Base-by-base conservation (phyloP, 2,797 vertebrate genomes). In the Helostoma temminkii region DNA sequence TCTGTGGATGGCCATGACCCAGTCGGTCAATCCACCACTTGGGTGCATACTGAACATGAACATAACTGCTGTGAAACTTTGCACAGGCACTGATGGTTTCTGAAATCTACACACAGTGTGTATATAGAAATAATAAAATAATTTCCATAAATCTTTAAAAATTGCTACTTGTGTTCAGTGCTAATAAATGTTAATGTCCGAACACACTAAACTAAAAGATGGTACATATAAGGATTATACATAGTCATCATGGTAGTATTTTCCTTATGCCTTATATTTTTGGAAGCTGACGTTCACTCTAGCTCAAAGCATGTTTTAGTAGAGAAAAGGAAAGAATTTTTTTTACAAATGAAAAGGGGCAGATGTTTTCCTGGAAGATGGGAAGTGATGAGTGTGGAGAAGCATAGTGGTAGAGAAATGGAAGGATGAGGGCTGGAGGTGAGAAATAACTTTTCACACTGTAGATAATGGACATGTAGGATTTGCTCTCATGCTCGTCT, bases 401-500 rank as follows among this genome's bases (percentile, higher is more conserved):
- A 18, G 66, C 15, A 24, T 37, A 16, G 26, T 28, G 39, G 60
- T 55, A 46, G 19, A 37, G 11, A 50, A 57, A 64, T 50, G 19
- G 28, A 66, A 65, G 16, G 22, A 58, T 49, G 21, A 43, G 24
- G 52, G 28, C 50, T 22, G 9, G 34, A 54, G 49, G 37, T 25
- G 16, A 61, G 45, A 66, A 55, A 47, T 16, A 64, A 50, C 57
- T 39, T 28, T 12, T 69, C 19, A 4, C 22, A 54, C 24, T 46
- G 49, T 2, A 50, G 50, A 16, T 69, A 28, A 78, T 39, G 55
- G 55, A 62, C 50, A 39, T 25, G 37, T 24, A 58, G 62, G 41
- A 47, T 50, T 76, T 68, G 59, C 58, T 21, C 18, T 74, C 52
- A 56, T 53, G 50, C 32, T 62, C 15, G 5, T 67, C 25, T 59